These are phyloP conservation scores for Lepus americanus DNA, from an alignment of 2,113 vertebrate species.

Conservation along the genomic window DNA sequence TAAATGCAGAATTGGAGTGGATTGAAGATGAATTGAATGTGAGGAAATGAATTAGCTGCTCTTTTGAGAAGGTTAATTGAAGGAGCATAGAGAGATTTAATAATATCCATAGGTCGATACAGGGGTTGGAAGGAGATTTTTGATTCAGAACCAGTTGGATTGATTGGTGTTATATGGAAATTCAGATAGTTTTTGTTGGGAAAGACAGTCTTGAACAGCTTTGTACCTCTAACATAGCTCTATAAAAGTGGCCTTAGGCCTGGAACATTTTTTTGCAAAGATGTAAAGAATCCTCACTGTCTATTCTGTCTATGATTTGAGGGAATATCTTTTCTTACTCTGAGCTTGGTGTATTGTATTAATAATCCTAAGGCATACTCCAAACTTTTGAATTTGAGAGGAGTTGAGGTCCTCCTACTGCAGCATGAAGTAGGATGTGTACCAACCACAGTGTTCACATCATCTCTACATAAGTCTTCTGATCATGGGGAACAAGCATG, in stretches of 20 bases:
- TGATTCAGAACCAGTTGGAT: background rate
- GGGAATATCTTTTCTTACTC: background rate
- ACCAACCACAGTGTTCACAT: too few species aligned
- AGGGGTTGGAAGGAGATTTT: background rate
- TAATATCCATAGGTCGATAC: background rate
- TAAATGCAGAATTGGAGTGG: background rate
- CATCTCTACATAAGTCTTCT: too few species aligned
- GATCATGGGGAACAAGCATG: too few species aligned
- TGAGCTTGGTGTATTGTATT: too few species aligned
- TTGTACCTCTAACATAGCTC: background rate
- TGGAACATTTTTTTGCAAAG: background rate
- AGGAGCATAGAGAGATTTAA: background rate
- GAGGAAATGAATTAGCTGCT: background rate
- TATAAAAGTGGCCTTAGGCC: background rate
- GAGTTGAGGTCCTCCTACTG: too few species aligned
- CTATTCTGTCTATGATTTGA: background rate
- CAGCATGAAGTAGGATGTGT: too few species aligned
- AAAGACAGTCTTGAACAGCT: background rate
- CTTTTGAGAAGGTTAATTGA: background rate
- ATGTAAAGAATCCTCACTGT: background rate
- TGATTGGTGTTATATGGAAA: background rate
- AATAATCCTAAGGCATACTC: too few species aligned
- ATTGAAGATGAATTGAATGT: background rate
- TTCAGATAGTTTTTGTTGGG: background rate
- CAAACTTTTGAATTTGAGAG: too few species aligned